Conservation (phyloP, 1,140 invertebrate species). For the Heliothis subflexa region DNA sequence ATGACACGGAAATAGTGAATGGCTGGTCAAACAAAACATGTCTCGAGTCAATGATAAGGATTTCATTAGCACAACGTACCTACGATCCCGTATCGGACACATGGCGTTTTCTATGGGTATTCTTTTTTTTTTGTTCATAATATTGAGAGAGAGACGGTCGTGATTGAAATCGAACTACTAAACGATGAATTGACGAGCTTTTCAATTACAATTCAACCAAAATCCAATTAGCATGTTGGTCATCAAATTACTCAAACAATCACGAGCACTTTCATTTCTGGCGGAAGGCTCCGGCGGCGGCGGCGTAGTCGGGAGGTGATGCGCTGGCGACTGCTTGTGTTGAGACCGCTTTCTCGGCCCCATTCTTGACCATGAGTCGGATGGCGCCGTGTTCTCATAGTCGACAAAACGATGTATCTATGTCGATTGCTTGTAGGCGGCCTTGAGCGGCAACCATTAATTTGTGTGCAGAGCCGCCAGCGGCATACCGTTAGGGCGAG, state of each 20-base stretch:
- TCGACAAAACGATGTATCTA: constrained; percentile 82
- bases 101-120: constrained; percentile 41
- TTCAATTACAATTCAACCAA: constrained; percentile 55
- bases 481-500: constrained; percentile 76
- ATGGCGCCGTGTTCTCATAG: constrained; percentile 78
- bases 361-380: constrained; percentile 70
- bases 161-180: constrained; percentile 52
- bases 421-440: constrained; percentile 83
- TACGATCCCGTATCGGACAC: constrained; percentile 38
- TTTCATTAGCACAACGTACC: constrained; percentile 71
- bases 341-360: constrained; percentile 77
- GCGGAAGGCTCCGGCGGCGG: constrained; percentile 17
- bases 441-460: constrained; percentile 83
- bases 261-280: constrained; percentile 58
- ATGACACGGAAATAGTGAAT: constrained; percentile 78
- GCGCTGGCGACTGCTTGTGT: constrained; percentile 57
- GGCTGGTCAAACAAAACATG: constrained; percentile 59
- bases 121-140: constrained; percentile 61
- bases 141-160: constrained; percentile 62
- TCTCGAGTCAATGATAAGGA: constrained; percentile 62
- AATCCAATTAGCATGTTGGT: constrained; percentile 59
- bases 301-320: constrained; percentile 49
- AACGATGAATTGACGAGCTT: constrained; percentile 42
- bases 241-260: constrained; percentile 63
- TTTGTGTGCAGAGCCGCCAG: constrained; percentile 80